Conservation (phyloP, 2,113 vertebrate genomes). For the Motacilla tschutschensis region DNA sequence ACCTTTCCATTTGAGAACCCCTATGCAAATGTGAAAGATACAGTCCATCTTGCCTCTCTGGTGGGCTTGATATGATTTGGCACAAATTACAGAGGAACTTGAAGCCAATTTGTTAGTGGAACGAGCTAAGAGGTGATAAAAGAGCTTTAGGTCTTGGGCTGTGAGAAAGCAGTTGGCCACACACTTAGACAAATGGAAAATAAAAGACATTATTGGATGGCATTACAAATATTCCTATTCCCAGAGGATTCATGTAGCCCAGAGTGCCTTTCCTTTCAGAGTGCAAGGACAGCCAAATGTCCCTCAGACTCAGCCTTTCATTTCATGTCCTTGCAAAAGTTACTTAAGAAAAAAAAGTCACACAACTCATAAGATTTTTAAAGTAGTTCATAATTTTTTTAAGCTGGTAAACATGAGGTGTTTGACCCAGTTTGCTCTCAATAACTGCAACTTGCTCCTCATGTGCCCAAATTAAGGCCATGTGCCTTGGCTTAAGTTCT, state of each 20-base stretch:
- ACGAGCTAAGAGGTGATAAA: not conserved
- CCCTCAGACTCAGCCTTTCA: not conserved
- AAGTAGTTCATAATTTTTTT: not conserved
- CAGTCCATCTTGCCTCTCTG: not conserved
- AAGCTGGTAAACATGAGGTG: not conserved
- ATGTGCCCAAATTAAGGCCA: not conserved
- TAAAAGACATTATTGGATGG: not conserved
- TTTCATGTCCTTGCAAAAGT: not conserved
- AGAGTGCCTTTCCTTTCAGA: not conserved
- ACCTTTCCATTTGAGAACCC: not conserved
- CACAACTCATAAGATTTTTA: not conserved
- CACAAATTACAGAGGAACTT: not conserved
- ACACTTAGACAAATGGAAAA: not conserved
- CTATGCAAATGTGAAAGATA: not conserved
- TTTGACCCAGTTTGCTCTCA: slow-evolving; percentile 11
- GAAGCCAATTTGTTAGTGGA: not conserved
- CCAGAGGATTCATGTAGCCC: not conserved
- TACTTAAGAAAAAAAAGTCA: not conserved
- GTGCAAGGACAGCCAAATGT: not conserved
- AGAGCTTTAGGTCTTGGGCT: not conserved
- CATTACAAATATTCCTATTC: not conserved
- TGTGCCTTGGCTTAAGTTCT: slow-evolving; percentile 6
- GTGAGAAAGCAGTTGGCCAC: not conserved
- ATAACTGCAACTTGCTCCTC: not conserved
- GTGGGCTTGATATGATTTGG: not conserved